Evolutionary conservation across 2,888 invertebrate genomes (phyloP).

Genomic region (Melitaea athalia): DNA sequence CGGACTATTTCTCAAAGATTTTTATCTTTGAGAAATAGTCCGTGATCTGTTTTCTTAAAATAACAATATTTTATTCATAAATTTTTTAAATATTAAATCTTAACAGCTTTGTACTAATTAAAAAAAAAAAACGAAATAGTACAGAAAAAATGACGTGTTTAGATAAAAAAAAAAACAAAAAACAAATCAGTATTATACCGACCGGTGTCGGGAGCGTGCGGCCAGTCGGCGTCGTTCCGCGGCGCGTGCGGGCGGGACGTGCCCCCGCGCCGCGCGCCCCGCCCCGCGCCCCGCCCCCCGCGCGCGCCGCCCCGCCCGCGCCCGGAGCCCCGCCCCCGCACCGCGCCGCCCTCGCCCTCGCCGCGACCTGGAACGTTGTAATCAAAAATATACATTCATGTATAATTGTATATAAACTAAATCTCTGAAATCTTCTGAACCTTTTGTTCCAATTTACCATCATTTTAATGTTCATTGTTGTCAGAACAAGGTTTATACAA

Average conservation of each 20-base stretch:
- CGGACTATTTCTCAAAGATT: no score
- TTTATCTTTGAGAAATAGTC: no score
- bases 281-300: slow-evolving; percentile 48
- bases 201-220: slow-evolving; percentile 45
- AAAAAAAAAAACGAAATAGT: not conserved
- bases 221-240: slow-evolving; percentile 45
- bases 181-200: not conserved
- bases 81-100: no score
- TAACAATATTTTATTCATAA: no score
- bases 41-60: no score
- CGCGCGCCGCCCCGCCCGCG: slow-evolving; percentile 52
- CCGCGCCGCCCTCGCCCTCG: slow-evolving; percentile 54
- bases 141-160: no score
- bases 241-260: slow-evolving; percentile 40
- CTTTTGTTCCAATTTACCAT: no score
- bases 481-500: no score
- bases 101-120: not conserved
- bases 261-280: slow-evolving; percentile 47
- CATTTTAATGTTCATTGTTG: no score
- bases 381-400: not conserved
- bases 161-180: not conserved
- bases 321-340: slow-evolving; percentile 50
- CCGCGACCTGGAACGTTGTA: slow-evolving; percentile 60
- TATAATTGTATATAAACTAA: no score
- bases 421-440: no score